A percentile compares a stretch with the other conserved stretches of the same genome.
Evolutionary conservation across 2,113 vertebrate genomes (phyloP).

Genomic region (Microcebus jonahi): DNA sequence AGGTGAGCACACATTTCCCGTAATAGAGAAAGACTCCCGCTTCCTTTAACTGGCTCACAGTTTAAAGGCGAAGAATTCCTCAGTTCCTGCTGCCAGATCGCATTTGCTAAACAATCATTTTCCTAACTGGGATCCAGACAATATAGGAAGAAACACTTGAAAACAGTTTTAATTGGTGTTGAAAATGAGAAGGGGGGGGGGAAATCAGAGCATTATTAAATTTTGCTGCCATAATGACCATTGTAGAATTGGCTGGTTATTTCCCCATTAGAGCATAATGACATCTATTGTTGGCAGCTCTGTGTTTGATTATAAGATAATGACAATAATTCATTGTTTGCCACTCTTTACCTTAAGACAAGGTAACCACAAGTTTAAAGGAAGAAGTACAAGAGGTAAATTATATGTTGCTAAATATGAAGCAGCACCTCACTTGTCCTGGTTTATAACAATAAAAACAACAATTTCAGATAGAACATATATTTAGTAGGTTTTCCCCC

Average conservation of each 20-base stretch:
- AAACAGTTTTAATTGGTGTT: slow-evolving; percentile 74
- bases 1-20: background rate
- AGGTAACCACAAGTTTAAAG: slow-evolving; percentile 76
- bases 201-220: slow-evolving; percentile 65
- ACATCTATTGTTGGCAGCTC: slow-evolving; percentile 21
- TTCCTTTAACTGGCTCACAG: background rate
- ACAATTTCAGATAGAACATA: slow-evolving; percentile 69
- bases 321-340: slow-evolving; percentile 68
- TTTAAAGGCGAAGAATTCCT: background rate
- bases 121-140: slow-evolving; percentile 52
- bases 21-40: background rate
- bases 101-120: slow-evolving; percentile 62
- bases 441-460: slow-evolving; percentile 77
- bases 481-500: slow-evolving; percentile 72
- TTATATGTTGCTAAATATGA: slow-evolving; percentile 79
- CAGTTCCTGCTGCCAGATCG: background rate
- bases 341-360: slow-evolving; percentile 57
- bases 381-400: slow-evolving; percentile 71
- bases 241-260: slow-evolving; percentile 41
- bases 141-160: slow-evolving; percentile 55
- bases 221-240: slow-evolving; percentile 68
- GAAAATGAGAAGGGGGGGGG: slow-evolving; percentile 44
- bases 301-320: slow-evolving; percentile 69
- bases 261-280: slow-evolving; percentile 62
- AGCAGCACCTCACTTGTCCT: slow-evolving; percentile 61